Conservation (phyloP, 2,113 vertebrate genomes). For the Crotalus helleri region DNA sequence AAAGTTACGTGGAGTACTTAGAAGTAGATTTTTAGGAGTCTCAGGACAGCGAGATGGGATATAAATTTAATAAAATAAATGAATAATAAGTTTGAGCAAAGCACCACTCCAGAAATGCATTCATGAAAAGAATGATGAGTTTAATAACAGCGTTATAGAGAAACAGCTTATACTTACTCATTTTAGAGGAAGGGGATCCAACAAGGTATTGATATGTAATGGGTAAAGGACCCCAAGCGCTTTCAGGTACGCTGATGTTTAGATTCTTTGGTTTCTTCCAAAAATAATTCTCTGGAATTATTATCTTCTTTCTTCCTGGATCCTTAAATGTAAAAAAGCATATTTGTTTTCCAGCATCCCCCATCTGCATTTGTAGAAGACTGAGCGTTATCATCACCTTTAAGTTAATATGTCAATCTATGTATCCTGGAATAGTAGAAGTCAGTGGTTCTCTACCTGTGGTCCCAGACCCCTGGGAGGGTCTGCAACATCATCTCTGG, state of each 20-base stretch:
- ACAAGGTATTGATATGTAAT: slow-evolving; percentile 8
- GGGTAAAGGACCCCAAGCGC: neutral
- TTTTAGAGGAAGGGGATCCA: slow-evolving; percentile 14
- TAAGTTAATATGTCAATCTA: neutral
- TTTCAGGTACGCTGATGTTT: slow-evolving; percentile 3
- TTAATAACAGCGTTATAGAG: neutral
- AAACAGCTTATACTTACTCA: neutral
- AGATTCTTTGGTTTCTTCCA: neutral
- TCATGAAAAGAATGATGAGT: neutral
- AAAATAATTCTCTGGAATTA: neutral
- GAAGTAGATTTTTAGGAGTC: neutral
- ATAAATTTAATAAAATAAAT: neutral
- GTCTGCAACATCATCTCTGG: fast-evolving
- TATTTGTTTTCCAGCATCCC: neutral
- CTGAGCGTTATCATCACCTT: neutral
- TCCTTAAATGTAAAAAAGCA: neutral
- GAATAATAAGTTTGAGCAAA: neutral
- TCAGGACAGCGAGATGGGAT: neutral
- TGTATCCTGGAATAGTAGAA: neutral
- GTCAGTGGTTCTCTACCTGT: neutral
- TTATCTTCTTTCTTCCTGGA: neutral
- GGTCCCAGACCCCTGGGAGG: neutral
- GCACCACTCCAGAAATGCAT: neutral
- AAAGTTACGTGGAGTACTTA: neutral
- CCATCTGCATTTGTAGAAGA: neutral